Conservation (phyloP, 2,113 vertebrate species). For the Hippocampus guttulatus region DNA sequence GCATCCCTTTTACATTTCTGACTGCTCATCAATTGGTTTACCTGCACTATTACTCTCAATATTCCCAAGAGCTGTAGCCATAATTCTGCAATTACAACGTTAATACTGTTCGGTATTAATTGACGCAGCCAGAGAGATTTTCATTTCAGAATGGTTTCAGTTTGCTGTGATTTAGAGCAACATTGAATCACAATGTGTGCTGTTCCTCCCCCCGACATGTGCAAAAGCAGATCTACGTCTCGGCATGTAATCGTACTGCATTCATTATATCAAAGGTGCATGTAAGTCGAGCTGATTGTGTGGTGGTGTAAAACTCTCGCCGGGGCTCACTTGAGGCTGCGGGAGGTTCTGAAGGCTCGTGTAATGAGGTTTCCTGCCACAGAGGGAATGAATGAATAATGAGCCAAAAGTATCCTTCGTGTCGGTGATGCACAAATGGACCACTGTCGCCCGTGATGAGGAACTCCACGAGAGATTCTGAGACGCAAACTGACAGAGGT, state of each 20-base stretch:
- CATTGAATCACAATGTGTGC: neutral
- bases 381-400: constrained; percentile 6
- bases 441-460: neutral
- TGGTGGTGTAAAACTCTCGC: neutral
- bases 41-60: neutral
- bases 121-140: neutral
- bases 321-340: neutral
- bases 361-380: constrained; percentile 2
- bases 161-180: neutral
- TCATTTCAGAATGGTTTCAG: neutral
- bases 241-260: neutral
- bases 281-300: no score
- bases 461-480: neutral
- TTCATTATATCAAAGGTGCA: neutral
- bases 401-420: constrained; percentile 1
- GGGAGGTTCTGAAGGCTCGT: constrained; percentile 1
- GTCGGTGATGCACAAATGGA: neutral
- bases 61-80: neutral
- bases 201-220: neutral
- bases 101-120: neutral
- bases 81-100: neutral
- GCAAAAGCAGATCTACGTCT: neutral
- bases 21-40: neutral
- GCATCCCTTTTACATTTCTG: neutral
- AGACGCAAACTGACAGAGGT: neutral